Base-by-base conservation (phyloP, 1,140 invertebrate species). In the Anadara kagoshimensis region DNA sequence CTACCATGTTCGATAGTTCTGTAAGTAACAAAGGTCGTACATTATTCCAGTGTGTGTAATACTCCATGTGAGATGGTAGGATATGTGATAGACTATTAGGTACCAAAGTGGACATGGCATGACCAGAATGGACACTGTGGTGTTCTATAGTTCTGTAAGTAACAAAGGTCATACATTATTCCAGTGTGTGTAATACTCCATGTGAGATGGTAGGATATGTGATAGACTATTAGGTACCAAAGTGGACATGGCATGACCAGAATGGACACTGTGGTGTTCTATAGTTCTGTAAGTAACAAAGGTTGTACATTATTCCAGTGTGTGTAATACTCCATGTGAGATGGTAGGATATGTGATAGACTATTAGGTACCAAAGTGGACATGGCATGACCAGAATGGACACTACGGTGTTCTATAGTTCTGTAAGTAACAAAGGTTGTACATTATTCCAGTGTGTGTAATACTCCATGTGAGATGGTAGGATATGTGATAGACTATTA, bases 101-200 rank as follows among this genome's bases (percentile, higher is more conserved):
- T 24, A 91, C 90, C 2, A 96, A 82, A 44, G 84, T 86, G 8
- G 86, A 88, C 73, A 96, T 89, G 22, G 82, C 76, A 78, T 90
- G 86, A 47, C 82, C 69, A 5, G 67, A 53, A 5, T 59, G 47
- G 18, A 69, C 71, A 44, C 68, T 69, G 18, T 53, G 20, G 0
- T 81, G 29, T 45, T 85, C 83, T 11, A 87, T 71, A 44, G 56
- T 53, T 44, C 81, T 85, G 53, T 12, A 76, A 73, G n/a, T n/a
- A n/a, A n/a, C n/a, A n/a, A n/a, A n/a, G n/a, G 36, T 92, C 91
- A 22, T 97, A 83, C 51, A 98, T 89, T 7, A 92, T 92, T 92
- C 96, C 96, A 98, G 62, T 93, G 93, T n/a, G 93, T 89, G 83
- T 97, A 95, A 87, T 96, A 98, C 47, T 93, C 89, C 11, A 95